Conservation (phyloP, 2,113 vertebrate genomes). For the Nettapus auritus region DNA sequence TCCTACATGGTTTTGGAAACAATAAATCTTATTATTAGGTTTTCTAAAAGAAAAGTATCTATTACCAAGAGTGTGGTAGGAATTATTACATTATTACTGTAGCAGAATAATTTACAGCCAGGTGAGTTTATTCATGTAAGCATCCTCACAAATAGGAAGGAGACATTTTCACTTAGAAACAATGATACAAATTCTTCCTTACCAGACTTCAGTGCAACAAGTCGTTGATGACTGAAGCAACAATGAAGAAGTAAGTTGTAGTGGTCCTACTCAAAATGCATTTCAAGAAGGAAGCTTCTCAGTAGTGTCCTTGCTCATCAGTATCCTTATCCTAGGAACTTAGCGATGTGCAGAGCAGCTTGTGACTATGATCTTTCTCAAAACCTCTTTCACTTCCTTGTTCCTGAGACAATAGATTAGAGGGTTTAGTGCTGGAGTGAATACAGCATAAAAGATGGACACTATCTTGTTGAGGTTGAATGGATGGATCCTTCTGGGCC, state of each 20-base stretch:
- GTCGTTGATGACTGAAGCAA: not conserved
- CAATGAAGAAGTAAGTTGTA: not conserved
- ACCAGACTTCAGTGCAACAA: not conserved
- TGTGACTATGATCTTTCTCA: not conserved
- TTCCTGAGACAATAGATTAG: not conserved
- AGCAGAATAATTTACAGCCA: not conserved
- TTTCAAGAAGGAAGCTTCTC: not conserved
- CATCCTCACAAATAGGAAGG: not conserved
- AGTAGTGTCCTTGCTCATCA: not conserved
- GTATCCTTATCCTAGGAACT: not conserved
- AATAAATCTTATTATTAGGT: not conserved
- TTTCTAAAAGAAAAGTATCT: not conserved
- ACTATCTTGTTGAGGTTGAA: not conserved
- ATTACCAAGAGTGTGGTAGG: not conserved
- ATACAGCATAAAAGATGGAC: not conserved
- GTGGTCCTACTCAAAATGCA: not conserved
- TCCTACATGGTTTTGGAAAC: not conserved
- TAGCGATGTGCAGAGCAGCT: not conserved
- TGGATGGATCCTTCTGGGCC: not conserved
- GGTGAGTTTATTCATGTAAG: not conserved
- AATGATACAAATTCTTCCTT: not conserved
- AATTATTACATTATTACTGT: not conserved
- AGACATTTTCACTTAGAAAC: not conserved
- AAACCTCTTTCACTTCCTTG: not conserved
- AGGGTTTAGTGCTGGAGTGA: slow-evolving; percentile 4